Conservation (phyloP, 1,140 invertebrate genomes). For the Trypoxylus dichotomus region DNA sequence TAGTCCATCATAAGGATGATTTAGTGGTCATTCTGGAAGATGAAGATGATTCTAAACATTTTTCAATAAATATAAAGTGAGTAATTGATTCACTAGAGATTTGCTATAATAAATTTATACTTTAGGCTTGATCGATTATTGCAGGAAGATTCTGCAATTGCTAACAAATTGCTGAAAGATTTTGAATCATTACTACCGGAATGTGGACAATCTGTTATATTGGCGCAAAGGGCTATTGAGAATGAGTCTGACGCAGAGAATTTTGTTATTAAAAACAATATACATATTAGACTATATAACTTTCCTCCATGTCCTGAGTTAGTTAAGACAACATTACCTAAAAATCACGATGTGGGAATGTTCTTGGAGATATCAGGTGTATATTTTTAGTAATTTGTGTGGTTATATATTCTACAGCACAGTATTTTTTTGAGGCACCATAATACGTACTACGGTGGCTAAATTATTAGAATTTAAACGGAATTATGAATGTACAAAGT, state of each 20-base stretch:
- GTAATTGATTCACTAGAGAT: slow-evolving; percentile 24
- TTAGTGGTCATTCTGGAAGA: slow-evolving; percentile 54
- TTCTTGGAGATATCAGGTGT: slow-evolving; percentile 67
- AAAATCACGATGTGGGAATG: slow-evolving; percentile 66
- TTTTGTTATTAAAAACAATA: slow-evolving; percentile 63
- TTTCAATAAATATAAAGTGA: slow-evolving; percentile 58
- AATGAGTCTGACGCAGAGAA: slow-evolving; percentile 36
- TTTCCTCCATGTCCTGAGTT: slow-evolving; percentile 61
- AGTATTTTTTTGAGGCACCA: slow-evolving; percentile 57
- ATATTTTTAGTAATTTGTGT: not conserved
- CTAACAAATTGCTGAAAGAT: not conserved
- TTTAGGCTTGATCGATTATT: slow-evolving; percentile 28
- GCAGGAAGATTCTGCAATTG: not conserved
- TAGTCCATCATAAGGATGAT: slow-evolving; percentile 47
- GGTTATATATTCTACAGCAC: not conserved
- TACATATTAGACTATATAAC: slow-evolving; percentile 65
- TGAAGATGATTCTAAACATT: slow-evolving; percentile 49
- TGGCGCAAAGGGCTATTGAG: not conserved
- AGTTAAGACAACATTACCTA: slow-evolving; percentile 63
- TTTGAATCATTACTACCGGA: not conserved
- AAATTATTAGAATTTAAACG: slow-evolving; percentile 77
- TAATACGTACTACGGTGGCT: slow-evolving; percentile 72
- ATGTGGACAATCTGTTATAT: not conserved
- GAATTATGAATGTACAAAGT: slow-evolving; percentile 77
- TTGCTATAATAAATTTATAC: slow-evolving; percentile 46